phyloP scores from a whole-genome alignment of 2,113 vertebrate genomes.

The Hyla sarda region DNA sequence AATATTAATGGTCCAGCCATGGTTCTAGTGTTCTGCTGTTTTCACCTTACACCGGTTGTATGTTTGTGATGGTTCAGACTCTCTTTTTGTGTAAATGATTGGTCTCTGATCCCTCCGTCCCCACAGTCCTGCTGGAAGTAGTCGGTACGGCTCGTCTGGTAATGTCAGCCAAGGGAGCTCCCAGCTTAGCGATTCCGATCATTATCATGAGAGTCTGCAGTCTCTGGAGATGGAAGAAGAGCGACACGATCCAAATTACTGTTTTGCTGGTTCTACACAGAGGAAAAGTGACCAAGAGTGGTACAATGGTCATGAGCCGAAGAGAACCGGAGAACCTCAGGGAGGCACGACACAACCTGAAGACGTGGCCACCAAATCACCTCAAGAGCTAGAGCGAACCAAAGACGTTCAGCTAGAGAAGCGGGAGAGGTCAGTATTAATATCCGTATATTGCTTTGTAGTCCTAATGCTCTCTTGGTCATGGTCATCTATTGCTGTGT shows the following conservation, averaged over 20 bases:
- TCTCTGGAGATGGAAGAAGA: slow-evolving; percentile 82
- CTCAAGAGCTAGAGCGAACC: slow-evolving; percentile 67
- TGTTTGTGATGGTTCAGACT: not conserved
- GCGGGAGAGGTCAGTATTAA: slow-evolving; percentile 69
- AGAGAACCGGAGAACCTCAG: slow-evolving; percentile 59
- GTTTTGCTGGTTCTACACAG: slow-evolving; percentile 75
- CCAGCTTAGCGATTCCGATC: slow-evolving; percentile 89
- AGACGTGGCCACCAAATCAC: slow-evolving; percentile 36
- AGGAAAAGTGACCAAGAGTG: slow-evolving; percentile 70
- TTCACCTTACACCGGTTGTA: not conserved
- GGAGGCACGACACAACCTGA: slow-evolving; percentile 60
- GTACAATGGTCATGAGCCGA: slow-evolving; percentile 68
- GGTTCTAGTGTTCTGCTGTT: slow-evolving; percentile 3
- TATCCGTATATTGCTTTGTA: not conserved
- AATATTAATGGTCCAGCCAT: not conserved
- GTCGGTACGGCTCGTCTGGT: slow-evolving; percentile 91
- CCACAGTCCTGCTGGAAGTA: slow-evolving; percentile 89
- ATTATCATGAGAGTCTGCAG: slow-evolving; percentile 78
- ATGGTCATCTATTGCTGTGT: not conserved
- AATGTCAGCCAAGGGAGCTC: slow-evolving; percentile 95
- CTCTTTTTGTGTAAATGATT: not conserved
- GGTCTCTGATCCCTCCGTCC: slow-evolving; percentile 57
- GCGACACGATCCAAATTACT: slow-evolving; percentile 75
- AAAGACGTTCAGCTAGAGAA: slow-evolving; percentile 60
- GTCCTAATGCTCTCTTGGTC: not conserved